Evolutionary conservation across 1,140 invertebrate species (phyloP), one percentile per base, ranked within the genome.

Genomic region (Pseudoatta argentina): DNA sequence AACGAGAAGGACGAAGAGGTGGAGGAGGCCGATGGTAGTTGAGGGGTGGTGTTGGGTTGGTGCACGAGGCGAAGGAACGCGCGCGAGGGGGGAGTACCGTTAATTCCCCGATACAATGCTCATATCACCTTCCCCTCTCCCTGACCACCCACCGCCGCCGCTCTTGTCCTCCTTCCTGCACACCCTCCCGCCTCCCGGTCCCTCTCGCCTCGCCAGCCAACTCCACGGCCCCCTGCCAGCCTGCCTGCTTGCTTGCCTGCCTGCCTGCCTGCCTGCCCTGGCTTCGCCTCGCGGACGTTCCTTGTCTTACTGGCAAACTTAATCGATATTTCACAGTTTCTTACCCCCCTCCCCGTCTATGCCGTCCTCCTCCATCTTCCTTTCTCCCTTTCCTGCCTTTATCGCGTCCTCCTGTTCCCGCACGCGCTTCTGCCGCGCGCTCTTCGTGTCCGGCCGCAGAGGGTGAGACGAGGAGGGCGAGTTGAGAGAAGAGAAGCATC

Each of bases 71-170:
- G 86, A 85, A 87, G 55, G 39, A 66, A 86, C 64, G 30, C 64
- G 30, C 72, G 85, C 87, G 86, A 64, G 87, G 89, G 88, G 90
- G 90, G 91, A 91, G 93, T 91, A 91, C 93, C 94, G 94, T 95
- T 95, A 95, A 95, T 95, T 95, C 94, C 94, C 94, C 95, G 94
- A 95, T 95, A 95, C 95, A 95, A 95, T 95, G 94, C 95, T 95
- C 95, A 95, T 95, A 95, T 95, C 95, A 95, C 94, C 94, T 95
- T 90, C 92, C 92, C 91, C 93, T 91, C 92, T 89, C 88, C 91
- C 92, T 93, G 93, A 93, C 92, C 92, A 92, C 89, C 87, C 87
- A 86, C 89, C 82, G 82, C 88, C 87, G 71, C 89, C 82, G 79
- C 76, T 83, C 61, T 86, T 85, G 69, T 71, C 82, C 87, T 82